Conservation (phyloP, 2,888 invertebrate genomes). For the Hypolimnas misippus region DNA sequence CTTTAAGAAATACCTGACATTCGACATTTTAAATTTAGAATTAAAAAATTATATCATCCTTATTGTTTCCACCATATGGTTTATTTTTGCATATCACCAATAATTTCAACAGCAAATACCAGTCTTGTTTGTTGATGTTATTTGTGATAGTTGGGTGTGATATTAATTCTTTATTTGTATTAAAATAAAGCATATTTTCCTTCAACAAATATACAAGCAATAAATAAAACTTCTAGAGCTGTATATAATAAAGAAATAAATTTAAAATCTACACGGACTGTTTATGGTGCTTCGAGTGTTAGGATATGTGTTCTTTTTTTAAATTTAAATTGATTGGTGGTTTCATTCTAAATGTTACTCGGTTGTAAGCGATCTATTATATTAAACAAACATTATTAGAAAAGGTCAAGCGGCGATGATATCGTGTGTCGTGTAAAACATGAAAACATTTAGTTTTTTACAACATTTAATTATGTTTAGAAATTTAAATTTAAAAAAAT, state of each 20-base stretch:
- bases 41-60: constrained; percentile 30
- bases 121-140: constrained; percentile 45
- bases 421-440: background rate
- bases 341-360: constrained; percentile 1
- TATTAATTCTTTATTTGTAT: constrained; percentile 38
- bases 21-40: constrained; percentile 41
- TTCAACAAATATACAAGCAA: constrained; percentile 25
- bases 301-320: constrained; percentile 55
- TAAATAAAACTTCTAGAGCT: constrained; percentile 38
- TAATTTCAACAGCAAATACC: constrained; percentile 22
- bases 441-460: constrained; percentile 2
- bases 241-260: constrained; percentile 66
- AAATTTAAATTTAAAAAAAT: no score
- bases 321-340: background rate
- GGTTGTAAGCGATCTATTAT: constrained; percentile 5
- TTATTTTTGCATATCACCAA: background rate
- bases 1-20: constrained; percentile 38
- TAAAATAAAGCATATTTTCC: constrained; percentile 25
- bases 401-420: constrained; percentile 10
- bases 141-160: constrained; percentile 37
- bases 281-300: constrained; percentile 76
- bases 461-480: background rate
- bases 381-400: constrained; percentile 1
- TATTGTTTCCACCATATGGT: background rate
- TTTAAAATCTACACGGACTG: constrained; percentile 68